Conservation (phyloP, 2,797 vertebrate genomes). For the Micromesistius poutassou region DNA sequence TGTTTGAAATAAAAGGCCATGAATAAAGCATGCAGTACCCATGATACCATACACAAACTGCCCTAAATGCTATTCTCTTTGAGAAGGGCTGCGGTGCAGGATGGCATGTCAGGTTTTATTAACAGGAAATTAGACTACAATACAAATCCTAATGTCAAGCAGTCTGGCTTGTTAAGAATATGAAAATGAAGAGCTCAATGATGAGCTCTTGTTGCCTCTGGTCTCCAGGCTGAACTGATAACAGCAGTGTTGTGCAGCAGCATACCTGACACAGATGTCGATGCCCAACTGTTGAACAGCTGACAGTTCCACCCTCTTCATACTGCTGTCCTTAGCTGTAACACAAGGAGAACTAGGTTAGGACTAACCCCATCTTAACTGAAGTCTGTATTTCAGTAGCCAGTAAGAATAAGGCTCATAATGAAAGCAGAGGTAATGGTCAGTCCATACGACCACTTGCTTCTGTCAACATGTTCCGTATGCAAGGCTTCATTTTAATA, state of each 20-base stretch:
- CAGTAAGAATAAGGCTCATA: background rate
- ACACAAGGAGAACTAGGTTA: slow-evolving; percentile 49
- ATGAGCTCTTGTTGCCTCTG: background rate
- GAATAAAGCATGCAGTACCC: no score
- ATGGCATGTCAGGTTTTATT: background rate
- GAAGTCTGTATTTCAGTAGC: background rate
- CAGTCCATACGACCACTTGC: slow-evolving; percentile 9
- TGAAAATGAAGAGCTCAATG: background rate
- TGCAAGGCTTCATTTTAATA: slow-evolving; percentile 15
- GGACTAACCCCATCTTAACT: background rate
- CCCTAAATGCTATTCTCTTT: no score
- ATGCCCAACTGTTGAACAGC: slow-evolving; percentile 84
- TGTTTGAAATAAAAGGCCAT: no score
- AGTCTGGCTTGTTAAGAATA: background rate
- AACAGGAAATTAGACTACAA: background rate
- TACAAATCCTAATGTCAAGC: background rate
- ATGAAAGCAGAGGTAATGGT: background rate
- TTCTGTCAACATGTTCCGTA: slow-evolving; percentile 22
- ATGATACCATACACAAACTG: no score
- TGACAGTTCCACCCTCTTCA: slow-evolving; percentile 72
- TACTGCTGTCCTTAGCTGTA: slow-evolving; percentile 71
- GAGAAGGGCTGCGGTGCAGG: background rate
- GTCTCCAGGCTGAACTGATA: background rate
- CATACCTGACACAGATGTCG: slow-evolving; percentile 82
- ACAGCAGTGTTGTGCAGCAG: background rate